Evolutionary conservation across 2,797 vertebrate genomes (phyloP).

Genomic region (Myotis vivesi): DNA sequence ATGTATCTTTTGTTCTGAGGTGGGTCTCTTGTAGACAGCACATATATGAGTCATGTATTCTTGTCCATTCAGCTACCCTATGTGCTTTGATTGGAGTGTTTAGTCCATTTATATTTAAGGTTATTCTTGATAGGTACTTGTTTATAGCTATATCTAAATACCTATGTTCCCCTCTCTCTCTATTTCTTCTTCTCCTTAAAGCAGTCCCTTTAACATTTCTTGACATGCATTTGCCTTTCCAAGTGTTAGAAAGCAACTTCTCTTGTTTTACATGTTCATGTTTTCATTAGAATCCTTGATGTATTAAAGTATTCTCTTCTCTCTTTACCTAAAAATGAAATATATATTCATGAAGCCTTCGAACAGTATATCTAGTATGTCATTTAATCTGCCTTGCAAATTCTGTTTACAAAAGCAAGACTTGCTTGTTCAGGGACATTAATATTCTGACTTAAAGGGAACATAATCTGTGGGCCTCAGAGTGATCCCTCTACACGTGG

Average conservation of each 20-base stretch:
- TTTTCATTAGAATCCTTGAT: conserved; percentile 38
- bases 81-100: background rate
- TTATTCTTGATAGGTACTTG: background rate
- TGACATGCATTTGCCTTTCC: background rate
- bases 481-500: background rate
- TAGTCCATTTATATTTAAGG: background rate
- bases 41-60: background rate
- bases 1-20: background rate
- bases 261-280: conserved; percentile 35
- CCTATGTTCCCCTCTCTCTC: background rate
- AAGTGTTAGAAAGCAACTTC: conserved; percentile 19
- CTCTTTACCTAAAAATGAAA: conserved; percentile 41
- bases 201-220: background rate
- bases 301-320: conserved; percentile 16
- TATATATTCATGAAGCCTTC: conserved; percentile 48
- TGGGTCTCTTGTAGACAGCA: background rate
- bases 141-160: background rate
- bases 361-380: background rate
- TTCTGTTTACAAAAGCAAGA: background rate
- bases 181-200: background rate
- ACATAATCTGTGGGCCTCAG: background rate
- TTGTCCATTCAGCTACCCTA: background rate
- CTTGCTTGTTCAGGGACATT: background rate
- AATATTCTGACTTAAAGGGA: conserved; percentile 21
- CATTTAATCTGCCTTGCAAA: conserved; percentile 1